phyloP scores from a whole-genome alignment of 2,888 invertebrate genomes.

The Koerneria pararmatus region DNA sequence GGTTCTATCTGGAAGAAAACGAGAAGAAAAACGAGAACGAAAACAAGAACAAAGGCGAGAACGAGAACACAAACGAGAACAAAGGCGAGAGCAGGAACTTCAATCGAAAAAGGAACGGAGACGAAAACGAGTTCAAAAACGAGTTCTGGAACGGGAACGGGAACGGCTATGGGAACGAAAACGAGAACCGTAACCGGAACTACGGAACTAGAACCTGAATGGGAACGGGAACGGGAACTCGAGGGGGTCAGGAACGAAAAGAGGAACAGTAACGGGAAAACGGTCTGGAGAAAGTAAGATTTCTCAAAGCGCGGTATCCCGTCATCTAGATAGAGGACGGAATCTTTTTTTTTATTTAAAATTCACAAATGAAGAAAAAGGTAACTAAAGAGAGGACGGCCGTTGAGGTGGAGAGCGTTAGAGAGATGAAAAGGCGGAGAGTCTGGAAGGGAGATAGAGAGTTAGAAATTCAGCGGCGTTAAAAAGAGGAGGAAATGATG shows the following conservation, averaged over 20 bases:
- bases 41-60: too few relatives aligned
- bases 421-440: too few relatives aligned
- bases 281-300: slow-evolving; percentile 3
- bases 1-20: too few relatives aligned
- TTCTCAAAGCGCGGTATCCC: neutral
- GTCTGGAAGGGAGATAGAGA: too few relatives aligned
- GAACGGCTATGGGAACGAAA: too few relatives aligned
- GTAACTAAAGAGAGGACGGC: too few relatives aligned
- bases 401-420: too few relatives aligned
- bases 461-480: too few relatives aligned
- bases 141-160: neutral
- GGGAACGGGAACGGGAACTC: neutral
- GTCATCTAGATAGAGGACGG: neutral
- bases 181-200: neutral
- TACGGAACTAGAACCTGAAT: neutral
- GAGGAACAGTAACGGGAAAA: neutral
- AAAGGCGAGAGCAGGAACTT: neutral
- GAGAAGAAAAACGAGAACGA: too few relatives aligned
- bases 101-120: neutral
- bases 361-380: too few relatives aligned
- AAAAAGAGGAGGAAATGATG: too few relatives aligned
- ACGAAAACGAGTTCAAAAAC: neutral
- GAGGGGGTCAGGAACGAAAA: neutral
- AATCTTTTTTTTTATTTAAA: slow-evolving; percentile 8
- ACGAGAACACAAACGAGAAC: too few relatives aligned